Evolutionary conservation across 2,888 invertebrate genomes (phyloP).

Genomic region (Meghimatium bilineatum): DNA sequence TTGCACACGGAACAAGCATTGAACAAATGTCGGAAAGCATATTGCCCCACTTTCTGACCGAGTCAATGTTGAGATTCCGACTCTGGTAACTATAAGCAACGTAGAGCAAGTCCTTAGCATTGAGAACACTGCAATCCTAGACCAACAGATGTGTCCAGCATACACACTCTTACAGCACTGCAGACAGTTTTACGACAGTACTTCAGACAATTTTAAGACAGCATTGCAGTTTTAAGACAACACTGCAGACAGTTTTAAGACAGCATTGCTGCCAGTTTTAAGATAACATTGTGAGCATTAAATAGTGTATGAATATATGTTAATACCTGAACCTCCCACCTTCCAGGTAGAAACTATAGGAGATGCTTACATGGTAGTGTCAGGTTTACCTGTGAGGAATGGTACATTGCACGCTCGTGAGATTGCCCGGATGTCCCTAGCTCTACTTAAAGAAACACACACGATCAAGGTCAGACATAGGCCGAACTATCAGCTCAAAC

Average conservation of each 20-base stretch:
- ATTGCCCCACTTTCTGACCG: too few species aligned
- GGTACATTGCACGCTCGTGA: slow-evolving; percentile 93
- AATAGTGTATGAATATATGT: not conserved
- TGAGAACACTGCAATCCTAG: too few species aligned
- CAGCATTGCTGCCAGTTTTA: too few species aligned
- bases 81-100: too few species aligned
- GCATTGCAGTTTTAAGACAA: not conserved
- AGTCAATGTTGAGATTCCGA: too few species aligned
- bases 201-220: not conserved
- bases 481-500: slow-evolving; percentile 90
- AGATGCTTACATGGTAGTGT: slow-evolving; percentile 55
- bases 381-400: slow-evolving; percentile 91
- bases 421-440: slow-evolving; percentile 93
- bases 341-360: slow-evolving; percentile 53
- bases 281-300: not conserved
- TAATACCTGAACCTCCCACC: not conserved
- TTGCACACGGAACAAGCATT: too few species aligned
- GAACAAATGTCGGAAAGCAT: too few species aligned
- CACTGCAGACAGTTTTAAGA: too few species aligned
- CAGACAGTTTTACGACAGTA: not conserved
- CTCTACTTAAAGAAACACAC: slow-evolving; percentile 88
- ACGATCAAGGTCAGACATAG: slow-evolving; percentile 93
- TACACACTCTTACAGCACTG: not conserved
- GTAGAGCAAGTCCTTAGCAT: too few species aligned
- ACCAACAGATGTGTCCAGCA: too few species aligned